Evolutionary conservation across 2,113 vertebrate genomes (phyloP), one percentile per base, ranked within the genome.

Genomic region (Sorex fumeus): DNA sequence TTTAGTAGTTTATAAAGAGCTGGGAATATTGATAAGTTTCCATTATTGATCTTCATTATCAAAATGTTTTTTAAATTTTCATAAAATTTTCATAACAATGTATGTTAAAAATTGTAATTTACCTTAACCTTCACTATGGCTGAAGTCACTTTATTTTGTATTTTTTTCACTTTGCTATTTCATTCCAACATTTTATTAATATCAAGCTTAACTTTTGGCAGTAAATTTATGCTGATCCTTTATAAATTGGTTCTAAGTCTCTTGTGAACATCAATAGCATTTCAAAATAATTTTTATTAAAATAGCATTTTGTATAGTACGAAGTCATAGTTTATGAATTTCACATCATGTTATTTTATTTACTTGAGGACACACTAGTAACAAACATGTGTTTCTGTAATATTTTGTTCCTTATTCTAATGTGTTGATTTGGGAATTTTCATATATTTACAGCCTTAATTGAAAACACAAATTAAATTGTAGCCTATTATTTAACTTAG

Each of bases 221-320:
- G 45, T 45, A 70, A 84, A 91, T 15, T 87, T 93, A 66, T 74
- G 78, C 84, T 82, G 91, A 93, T 74, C 32, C 70, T 91, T 91
- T 91, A 45, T 71, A 82, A 90, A 83, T 62, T 94, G 53, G 10
- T 21, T 75, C 40, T 90, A 87, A 88, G 45, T 43, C 82, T 84
- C 77, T 91, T 45, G 80, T 57, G 57, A 82, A 32, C 23, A 83
- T 32, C 75, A 90, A 85, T 85, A 47, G 90, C 89, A 43, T 25
- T 85, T 47, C 67, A 62, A 71, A 47, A 32, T 67, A 4, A 3
- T 75, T 95, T 90, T 70, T 75, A 95, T 90, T 88, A 91, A 82
- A 91, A 88, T 53, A 81, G 13, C 7, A 8, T 86, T 87, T 67
- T 1, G 3, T 71, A 30, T 62, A 40, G 36, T 53, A 32, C 85